These are phyloP conservation scores for Pyralis farinalis DNA, from an alignment of 2,888 invertebrate species.

Conservation along the genomic window DNA sequence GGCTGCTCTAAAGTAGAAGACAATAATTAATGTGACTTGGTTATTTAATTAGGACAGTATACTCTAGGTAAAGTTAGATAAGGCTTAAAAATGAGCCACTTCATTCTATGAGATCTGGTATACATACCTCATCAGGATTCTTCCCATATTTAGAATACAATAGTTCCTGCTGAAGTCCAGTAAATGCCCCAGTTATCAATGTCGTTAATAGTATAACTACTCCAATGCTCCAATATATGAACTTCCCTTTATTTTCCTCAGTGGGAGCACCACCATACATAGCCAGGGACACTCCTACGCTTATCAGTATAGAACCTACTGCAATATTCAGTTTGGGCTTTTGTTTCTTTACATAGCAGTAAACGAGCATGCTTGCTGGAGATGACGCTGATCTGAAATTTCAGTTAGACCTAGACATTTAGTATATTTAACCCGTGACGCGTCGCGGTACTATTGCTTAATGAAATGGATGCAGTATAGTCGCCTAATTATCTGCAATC, in stretches of 20 bases:
- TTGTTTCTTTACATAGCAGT: constrained; percentile 55
- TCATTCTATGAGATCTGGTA: no score
- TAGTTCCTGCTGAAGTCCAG: constrained; percentile 67
- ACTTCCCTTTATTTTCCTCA: constrained; percentile 49
- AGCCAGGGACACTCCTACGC: constrained; percentile 56
- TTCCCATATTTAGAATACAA: constrained; percentile 67
- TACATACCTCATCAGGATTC: constrained; percentile 61
- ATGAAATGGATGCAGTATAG: no score
- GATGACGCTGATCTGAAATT: constrained; percentile 68
- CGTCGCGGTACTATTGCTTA: no score
- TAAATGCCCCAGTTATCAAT: constrained; percentile 61
- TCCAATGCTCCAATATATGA: constrained; percentile 62
- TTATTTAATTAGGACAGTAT: no score
- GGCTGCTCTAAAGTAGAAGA: no score
- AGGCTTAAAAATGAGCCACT: no score
- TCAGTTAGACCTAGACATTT: no score
- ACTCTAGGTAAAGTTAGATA: no score
- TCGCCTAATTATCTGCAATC: no score
- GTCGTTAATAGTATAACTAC: constrained; percentile 54
- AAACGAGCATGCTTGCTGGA: constrained; percentile 67
- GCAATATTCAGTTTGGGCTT: constrained; percentile 50
- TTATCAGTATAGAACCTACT: constrained; percentile 61
- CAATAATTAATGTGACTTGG: no score
- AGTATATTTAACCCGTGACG: no score
- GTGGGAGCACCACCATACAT: constrained; percentile 63